Base-by-base conservation (phyloP, 1,140 invertebrate genomes). In the Caenorhabditis brenneri region DNA sequence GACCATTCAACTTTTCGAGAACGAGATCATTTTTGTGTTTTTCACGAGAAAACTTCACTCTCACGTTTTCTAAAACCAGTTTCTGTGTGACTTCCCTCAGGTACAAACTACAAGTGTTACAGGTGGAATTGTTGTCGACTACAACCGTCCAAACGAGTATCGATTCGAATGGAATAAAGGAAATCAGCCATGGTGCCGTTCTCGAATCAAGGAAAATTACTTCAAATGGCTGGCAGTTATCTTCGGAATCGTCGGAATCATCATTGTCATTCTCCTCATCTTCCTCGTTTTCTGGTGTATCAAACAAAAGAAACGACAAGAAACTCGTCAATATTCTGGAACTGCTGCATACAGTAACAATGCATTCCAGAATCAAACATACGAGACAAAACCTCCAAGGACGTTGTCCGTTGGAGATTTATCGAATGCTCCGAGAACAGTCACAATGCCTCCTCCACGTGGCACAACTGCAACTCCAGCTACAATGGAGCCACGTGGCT, bases 121-220 rank as follows among this genome's bases (percentile, higher is more conserved):
- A n/a, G n/a, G n/a, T 89, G 88, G 88, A 39, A 80, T 78, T 24
- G 55, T 90, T 9, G 86, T 90, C 10, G 88, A 79, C 19, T 16
- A 85, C 12, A 88, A 89, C 49, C 85, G 86, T 15, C 87, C 84
- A 12, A 87, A 90, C 33, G 65, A 55, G 16, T 90, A 88, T 51
- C 82, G 89, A 27, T 91, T 88, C 80, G 90, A 91, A 78, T 90
- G 89, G 89, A 91, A 91, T 80, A 90, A 90, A 80, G 89, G 89
- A 42, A 82, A 84, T 36, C 89, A 90, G 53, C 89, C 86, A 48
- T 90, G 89, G 89, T 90, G 89, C 53, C 80, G 89, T 65, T 90
- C 90, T 9, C 53, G 90, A 27, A 89, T 89, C 82, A 90, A 88
- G 88, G 89, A 90, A 49, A 90, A 90, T 79, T 91, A 86, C 88